Evolutionary conservation across 2,113 vertebrate species (phyloP), one percentile per base, ranked within the genome.

Genomic region (Hystrix cristata): DNA sequence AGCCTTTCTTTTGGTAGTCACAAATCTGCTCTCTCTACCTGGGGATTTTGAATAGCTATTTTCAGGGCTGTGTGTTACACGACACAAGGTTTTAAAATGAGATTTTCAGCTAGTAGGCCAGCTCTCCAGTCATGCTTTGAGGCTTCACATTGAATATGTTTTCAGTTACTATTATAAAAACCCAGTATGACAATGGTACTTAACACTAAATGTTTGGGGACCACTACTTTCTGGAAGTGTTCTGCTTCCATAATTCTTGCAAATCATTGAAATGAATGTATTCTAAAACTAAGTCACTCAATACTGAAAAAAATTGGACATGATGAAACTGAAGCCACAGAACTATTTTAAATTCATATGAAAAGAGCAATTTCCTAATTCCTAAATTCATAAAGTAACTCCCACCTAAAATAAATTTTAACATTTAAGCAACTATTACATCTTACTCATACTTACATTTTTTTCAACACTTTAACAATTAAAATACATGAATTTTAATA

Each of bases 61-160:
- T 87, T 53, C 25, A 72, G 78, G 67, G 76, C 55, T 95, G 4
- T 94, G 48, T 95, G 13, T 67, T 93, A 38, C 34, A 29, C 91
- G 94, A 76, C 62, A 91, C 60, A 85, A 81, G 2, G 14, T 84
- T 87, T 94, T 55, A 82, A 71, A 85, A 60, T 88, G 71, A 2
- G 69, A 64, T 92, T 95, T 82, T 92, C 80, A 87, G 34, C 38
- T 82, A 86, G 51, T 95, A 95, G 82, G 51, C 72, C 51, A 91
- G 65, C 38, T 94, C 65, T 69, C 27, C 27, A 91, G 74, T 74
- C 19, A 31, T 67, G 62, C 31, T 85, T 55, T 90, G n/a, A 81
- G 84, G 19, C 29, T 87, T 65, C 14, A 84, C 87, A 95, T 67
- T 94, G 18, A 78, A 71, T 65, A 55, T 87, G 55, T 87, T 92